Conservation (phyloP, 1,140 invertebrate genomes). For the Triops longicaudatus region DNA sequence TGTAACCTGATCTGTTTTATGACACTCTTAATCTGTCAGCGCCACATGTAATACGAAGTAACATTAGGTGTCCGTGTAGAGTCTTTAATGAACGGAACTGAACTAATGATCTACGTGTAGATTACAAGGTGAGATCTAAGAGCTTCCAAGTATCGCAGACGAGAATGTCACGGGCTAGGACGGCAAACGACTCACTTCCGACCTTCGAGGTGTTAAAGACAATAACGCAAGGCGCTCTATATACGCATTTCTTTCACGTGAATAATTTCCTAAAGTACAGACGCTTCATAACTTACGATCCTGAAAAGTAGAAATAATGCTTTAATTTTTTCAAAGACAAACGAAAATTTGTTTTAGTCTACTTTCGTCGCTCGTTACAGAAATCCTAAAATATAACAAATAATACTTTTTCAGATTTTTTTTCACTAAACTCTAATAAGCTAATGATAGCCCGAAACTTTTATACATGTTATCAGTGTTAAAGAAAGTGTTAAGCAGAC, state of each 20-base stretch:
- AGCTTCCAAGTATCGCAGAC: neutral
- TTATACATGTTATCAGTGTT: neutral
- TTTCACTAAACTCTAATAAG: no score
- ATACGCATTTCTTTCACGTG: neutral
- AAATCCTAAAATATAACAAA: no score
- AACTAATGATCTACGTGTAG: constrained; percentile 10
- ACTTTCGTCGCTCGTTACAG: no score
- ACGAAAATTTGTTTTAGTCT: no score
- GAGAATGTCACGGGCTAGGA: neutral
- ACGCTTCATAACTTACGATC: neutral
- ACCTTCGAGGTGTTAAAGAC: neutral
- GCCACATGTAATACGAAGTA: neutral
- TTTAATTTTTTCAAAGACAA: no score
- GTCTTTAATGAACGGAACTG: neutral
- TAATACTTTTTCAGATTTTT: no score
- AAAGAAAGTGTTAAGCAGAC: neutral
- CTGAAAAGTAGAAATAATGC: no score
- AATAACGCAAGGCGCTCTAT: neutral
- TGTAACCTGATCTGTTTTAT: no score
- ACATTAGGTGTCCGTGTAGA: neutral
- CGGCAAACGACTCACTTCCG: neutral
- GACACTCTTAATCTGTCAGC: no score
- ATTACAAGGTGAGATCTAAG: neutral
- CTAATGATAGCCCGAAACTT: neutral
- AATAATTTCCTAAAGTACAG: neutral